Evolutionary conservation across 2,113 vertebrate genomes (phyloP), one percentile per base, ranked within the genome.

Genomic region (Catagonus wagneri): DNA sequence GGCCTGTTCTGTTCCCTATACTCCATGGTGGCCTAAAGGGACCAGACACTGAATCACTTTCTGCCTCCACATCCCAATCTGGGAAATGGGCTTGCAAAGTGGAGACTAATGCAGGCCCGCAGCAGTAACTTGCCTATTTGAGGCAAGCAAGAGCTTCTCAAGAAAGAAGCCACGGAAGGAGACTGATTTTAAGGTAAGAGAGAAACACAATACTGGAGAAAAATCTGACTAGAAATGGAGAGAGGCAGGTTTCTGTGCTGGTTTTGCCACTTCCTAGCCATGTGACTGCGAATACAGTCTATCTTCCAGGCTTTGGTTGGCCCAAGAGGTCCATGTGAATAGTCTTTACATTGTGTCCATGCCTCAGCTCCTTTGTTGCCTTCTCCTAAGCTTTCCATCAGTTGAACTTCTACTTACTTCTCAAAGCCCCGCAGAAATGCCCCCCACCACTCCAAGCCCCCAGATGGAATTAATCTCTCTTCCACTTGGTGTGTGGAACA

Each of bases 331-430:
- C 69, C 36, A 1, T 7, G 7, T 36, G 39, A 78, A 54, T 11
- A 34, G 25, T 22, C 50, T 32, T 65, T 23, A 13, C 4, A 19
- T 32, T 74, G 39, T 39, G n/a, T 19, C 29, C 27, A 1, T 29
- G 17, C 50, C 86, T 84, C 71, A 17, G 25, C 7, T 83, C 25
- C 52, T 88, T 90, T 81, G 66, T 36, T 90, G 27, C 25, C 20
- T 75, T 88, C 44, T 58, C 56, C 22, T 29, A 61, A 19, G 3
- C 83, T 87, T 85, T 75, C 83, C 69, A 65, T 65, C 17, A 19
- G 17, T 13, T 69, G 72, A 96, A 78, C 72, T 85, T 91, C 69
- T 65, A 78, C 13, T 71, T 56, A 83, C 17, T 76, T 90, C 50
- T 93, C 92, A 84, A 71, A 65, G 32, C 6, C 88, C 60, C 3